Evolutionary conservation across 2,113 vertebrate species (phyloP), one percentile per base, ranked within the genome.

Genomic region (Corythoichthys intestinalis): DNA sequence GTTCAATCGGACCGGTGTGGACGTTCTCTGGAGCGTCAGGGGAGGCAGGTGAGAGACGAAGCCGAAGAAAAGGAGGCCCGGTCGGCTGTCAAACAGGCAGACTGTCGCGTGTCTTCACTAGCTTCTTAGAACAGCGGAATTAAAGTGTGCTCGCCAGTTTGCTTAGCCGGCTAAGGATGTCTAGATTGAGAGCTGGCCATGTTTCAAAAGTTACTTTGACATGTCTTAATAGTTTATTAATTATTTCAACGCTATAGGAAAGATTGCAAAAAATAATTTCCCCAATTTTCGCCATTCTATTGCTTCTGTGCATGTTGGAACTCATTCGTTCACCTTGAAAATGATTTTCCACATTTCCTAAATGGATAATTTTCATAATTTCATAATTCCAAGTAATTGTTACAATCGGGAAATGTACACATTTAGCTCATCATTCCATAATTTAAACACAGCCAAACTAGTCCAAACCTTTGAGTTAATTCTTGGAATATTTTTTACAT

Each of bases 41-140:
- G 65, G 70, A 0, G 75, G 71, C 78, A 87, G 91, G 91, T 92
- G 34, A 72, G 84, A 71, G 0, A 28, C 4, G 0, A 15, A n/a
- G 59, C 70, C 65, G 74, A 17, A 13, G 14, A 2, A 2, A 50
- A 65, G 38, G 20, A 0, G 15, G 41, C 13, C 6, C 0, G 5
- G 1, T 5, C 35, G 66, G 66, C 50, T 13, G 8, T 39, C 12
- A 4, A 17, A 12, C 14, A 1, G 8, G 4, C 54, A 0, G 11
- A 56, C 2, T 2, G 0, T 60, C 2, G 52, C 72, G 41, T 17
- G 0, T 17, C 15, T 17, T 17, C 7, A 14, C 63, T 78, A 73
- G 77, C 62, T 0, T 28, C 5, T 14, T 37, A 13, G 17, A 53
- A 41, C 46, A 4, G 54, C 54, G 63, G 44, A n/a, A 38, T 17